Base-by-base conservation (phyloP, 1,140 invertebrate species). In the Drosophila biarmipes region DNA sequence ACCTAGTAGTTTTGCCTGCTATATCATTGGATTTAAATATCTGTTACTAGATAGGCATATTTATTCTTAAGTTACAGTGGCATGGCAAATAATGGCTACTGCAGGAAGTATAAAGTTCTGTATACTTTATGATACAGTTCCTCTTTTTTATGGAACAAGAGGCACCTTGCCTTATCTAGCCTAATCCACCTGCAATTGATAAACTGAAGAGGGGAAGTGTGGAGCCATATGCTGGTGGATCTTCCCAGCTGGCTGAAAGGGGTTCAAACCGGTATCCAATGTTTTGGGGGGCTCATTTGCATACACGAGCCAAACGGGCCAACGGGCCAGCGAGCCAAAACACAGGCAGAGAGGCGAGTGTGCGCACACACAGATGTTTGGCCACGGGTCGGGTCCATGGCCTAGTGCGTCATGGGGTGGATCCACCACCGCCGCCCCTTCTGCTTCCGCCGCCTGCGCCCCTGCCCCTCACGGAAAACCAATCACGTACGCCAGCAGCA, bases 401-500 rank as follows among this genome's bases (percentile, higher is more conserved):
- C 15, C 34, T 38, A 34, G 17, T 82, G 61, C 73, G 78, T 73
- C 61, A 81, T 82, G 43, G 67, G 67, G 64, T 66, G 35, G 43
- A 14, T 15, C 2, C 19, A 27, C 24, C 59, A 24, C 27, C 58
- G 17, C 10, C 48, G 14, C 2, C 29, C 14, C 19, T 27, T n/a
- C n/a, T n/a, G n/a, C 24, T 24, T 24, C 3, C 3, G 38, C 17
- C 5, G 11, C 5, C 11, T 24, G 0, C 24, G 24, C 17, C 37
- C 10, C 7, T 42, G 14, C 46, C 29, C 56, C 56, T 31, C 53
- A 45, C 59, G 54, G 46, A 29, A 73, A 51, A 17, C 24, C 5
- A 48, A 56, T 54, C 81, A 85, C 80, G 80, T 84, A 84, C 57
- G 77, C 80, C 80, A 79, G 19, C 24, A 24, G 24, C 24, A 24